These are phyloP conservation scores for Melanostoma scalare DNA, from an alignment of 2,888 invertebrate species.

Conservation along the genomic window DNA sequence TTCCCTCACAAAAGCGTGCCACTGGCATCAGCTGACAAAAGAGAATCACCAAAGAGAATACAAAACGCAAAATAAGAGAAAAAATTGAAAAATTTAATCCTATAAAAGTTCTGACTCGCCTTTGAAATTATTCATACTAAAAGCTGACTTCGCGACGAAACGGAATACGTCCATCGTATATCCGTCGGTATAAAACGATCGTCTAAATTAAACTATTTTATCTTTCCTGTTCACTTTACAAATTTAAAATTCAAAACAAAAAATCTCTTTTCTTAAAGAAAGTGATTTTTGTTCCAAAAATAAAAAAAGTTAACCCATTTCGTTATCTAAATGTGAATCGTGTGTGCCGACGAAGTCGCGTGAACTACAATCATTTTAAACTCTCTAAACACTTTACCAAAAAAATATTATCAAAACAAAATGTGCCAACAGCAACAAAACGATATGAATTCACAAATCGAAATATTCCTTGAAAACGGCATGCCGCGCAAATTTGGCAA, in stretches of 20 bases:
- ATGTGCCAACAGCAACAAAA: constrained; percentile 70
- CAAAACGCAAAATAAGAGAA: constrained; percentile 50
- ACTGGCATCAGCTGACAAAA: constrained; percentile 52
- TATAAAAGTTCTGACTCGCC: constrained; percentile 62
- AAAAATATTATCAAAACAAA: constrained; percentile 30
- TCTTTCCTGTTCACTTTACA: constrained; percentile 1
- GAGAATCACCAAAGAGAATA: constrained; percentile 9
- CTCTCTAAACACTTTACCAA: not conserved
- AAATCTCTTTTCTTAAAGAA: not conserved
- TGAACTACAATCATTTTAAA: constrained; percentile 7
- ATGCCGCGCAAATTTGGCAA: constrained; percentile 80
- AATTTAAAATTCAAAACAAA: not conserved
- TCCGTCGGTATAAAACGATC: constrained; percentile 68
- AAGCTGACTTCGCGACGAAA: constrained; percentile 59
- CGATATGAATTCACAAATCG: constrained; percentile 78
- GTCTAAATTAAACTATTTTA: constrained; percentile 41
- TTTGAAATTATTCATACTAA: constrained; percentile 39
- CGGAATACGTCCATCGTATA: constrained; percentile 37
- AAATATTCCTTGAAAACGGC: constrained; percentile 79
- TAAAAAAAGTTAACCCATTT: not conserved
- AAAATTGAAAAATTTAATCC: constrained; percentile 67
- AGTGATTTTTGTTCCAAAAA: constrained; percentile 10
- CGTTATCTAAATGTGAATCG: constrained; percentile 2
- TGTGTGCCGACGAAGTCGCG: constrained; percentile 34
- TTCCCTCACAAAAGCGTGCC: not conserved